Base-by-base conservation (phyloP, 2,113 vertebrate genomes). In the Equus quagga region DNA sequence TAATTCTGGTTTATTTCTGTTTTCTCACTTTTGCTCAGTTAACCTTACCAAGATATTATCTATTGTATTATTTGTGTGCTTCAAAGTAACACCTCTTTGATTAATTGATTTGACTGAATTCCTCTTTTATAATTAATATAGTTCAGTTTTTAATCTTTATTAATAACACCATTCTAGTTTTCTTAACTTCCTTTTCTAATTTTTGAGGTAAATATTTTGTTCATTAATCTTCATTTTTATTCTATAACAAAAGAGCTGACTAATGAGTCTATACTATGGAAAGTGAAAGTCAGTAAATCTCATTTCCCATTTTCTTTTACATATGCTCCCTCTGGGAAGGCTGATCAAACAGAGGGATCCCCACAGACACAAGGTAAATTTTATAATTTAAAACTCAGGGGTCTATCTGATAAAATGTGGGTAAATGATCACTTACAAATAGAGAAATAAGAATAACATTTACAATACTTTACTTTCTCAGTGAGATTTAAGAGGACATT, bases 211-310 rank as follows among this genome's bases (percentile, higher is more conserved):
- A 69, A 26, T 88, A 56, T 87, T 95, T 94, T 76, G 13, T 89
- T 85, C 76, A 65, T 56, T 96, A 90, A 28, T 78, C 70, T 97
- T 87, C 33, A 58, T 88, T 95, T 26, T 91, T 69, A 78, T 70
- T 91, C 84, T 62, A 56, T 80, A 91, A 49, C 6, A 36, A n/a
- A 89, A 54, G 58, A 80, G 14, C 3, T 75, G 73, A 81, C 4
- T 80, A 89, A 49, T 91, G 13, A 83, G 24, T 76, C 10, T 93
- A 36, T 88, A 33, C 81, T 85, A 82, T 31, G 44, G 21, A 75
- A 94, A 84, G 51, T 88, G 54, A 62, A 81, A 81, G 54, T 72
- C 9, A 96, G 28, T 31, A 51, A 80, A 76, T 85, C 36, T 56
- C 2, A 64, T 72, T 81, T 70, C 6, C 28, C 2, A 58, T 79